Evolutionary conservation across 1,140 invertebrate genomes (phyloP).

Genomic region (Trachymyrmex cornetzi): DNA sequence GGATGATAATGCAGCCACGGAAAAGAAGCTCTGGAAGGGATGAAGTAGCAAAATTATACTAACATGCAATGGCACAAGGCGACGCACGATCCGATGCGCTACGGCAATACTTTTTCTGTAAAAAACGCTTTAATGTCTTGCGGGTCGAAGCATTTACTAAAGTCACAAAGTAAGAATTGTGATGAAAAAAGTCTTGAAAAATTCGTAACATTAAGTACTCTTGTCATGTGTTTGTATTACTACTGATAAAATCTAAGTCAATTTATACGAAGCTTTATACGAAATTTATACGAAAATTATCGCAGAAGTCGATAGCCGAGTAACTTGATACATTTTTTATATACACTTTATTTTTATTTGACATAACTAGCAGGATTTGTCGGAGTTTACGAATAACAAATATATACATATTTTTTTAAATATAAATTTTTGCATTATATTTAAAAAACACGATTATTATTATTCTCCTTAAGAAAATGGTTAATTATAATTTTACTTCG

Average conservation of each 20-base stretch:
- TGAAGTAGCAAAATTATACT: constrained; percentile 44
- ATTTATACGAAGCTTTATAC: neutral
- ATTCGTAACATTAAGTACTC: neutral
- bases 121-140: constrained; percentile 61
- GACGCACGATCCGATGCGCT: constrained; percentile 11
- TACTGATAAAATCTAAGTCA: neutral
- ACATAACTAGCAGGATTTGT: neutral
- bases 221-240: neutral
- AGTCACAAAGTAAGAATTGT: constrained; percentile 14
- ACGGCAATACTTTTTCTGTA: constrained; percentile 30
- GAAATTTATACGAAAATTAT: too few species aligned
- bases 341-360: neutral
- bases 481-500: constrained; percentile 7
- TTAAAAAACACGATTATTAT: neutral
- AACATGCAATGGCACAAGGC: constrained; percentile 12
- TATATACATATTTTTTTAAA: neutral
- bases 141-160: constrained; percentile 14
- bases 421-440: neutral
- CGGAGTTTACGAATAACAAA: neutral
- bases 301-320: neutral
- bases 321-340: neutral
- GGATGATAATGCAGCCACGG: constrained; percentile 65
- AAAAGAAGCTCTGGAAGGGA: neutral
- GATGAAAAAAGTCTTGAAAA: constrained; percentile 12
- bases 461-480: neutral